phyloP scores from a whole-genome alignment of 92 coral and sea anemone species.

The Siderastrea siderea region DNA sequence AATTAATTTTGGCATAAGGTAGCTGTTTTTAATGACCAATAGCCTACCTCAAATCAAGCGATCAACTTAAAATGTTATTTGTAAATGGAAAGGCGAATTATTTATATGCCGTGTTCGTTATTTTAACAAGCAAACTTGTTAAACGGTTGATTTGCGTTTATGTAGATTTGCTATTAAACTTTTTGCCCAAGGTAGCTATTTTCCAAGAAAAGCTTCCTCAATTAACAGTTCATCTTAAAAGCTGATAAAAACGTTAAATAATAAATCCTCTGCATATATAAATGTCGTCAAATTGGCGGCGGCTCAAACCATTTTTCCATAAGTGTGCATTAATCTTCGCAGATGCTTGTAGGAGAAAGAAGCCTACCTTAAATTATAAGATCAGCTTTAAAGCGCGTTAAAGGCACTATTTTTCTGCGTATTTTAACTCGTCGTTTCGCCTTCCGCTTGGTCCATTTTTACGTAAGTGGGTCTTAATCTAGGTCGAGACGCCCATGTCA shows the following conservation, averaged over 20 bases:
- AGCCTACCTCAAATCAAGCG: background rate
- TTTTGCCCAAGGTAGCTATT: background rate
- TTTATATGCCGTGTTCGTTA: background rate
- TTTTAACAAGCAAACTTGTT: background rate
- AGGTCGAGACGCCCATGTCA: background rate
- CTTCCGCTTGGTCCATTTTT: background rate
- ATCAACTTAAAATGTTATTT: background rate
- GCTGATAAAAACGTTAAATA: background rate
- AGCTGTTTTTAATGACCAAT: background rate
- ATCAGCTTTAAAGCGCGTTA: no score
- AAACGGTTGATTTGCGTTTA: background rate
- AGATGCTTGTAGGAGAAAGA: background rate
- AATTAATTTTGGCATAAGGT: background rate
- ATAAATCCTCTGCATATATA: background rate
- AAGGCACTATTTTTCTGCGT: no score
- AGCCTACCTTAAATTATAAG: background rate
- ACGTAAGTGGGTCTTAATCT: background rate
- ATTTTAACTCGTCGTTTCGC: background rate
- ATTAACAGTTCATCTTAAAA: background rate
- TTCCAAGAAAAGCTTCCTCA: background rate
- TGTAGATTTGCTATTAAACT: background rate
- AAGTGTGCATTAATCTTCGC: background rate
- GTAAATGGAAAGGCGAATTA: background rate
- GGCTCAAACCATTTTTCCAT: background rate
- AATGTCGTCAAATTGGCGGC: background rate